phyloP scores from a whole-genome alignment of 1,140 invertebrate genomes.

The Bombus superbus region DNA sequence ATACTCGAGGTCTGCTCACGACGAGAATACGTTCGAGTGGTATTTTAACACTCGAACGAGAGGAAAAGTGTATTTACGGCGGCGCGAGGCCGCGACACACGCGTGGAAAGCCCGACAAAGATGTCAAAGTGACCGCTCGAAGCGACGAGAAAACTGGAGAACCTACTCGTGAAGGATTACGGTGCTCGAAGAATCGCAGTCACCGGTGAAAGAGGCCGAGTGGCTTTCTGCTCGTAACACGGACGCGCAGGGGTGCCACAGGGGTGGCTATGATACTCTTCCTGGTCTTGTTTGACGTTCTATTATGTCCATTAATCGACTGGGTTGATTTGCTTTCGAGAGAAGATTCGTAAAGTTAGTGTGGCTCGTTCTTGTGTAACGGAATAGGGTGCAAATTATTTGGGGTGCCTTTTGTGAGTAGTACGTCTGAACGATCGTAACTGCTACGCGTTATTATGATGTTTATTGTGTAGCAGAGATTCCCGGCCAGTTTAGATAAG shows the following conservation, averaged over 20 bases:
- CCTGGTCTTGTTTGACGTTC: conserved; percentile 26
- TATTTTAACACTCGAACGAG: conserved; percentile 48
- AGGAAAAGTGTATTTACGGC: conserved; percentile 33
- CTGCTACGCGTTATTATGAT: neutral
- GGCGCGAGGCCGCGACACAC: conserved; percentile 22
- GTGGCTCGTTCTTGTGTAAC: neutral
- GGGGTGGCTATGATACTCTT: conserved; percentile 17
- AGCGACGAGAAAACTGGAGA: conserved; percentile 19
- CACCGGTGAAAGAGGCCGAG: conserved; percentile 22
- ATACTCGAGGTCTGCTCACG: conserved; percentile 10
- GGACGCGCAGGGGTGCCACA: neutral
- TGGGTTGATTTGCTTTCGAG: neutral
- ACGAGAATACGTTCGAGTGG: conserved; percentile 35
- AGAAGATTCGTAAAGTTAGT: neutral
- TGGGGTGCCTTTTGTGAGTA: neutral
- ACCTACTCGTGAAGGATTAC: conserved; percentile 43
- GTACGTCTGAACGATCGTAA: neutral
- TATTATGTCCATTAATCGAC: conserved; percentile 26
- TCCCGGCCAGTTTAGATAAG: neutral
- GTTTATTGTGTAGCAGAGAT: neutral
- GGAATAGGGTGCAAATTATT: neutral
- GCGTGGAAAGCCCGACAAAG: neutral
- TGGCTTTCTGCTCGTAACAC: neutral
- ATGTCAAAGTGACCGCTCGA: conserved; percentile 32
- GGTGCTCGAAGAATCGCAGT: conserved; percentile 64